Evolutionary conservation across 1,140 invertebrate species (phyloP).

Genomic region (Camponotus floridanus): DNA sequence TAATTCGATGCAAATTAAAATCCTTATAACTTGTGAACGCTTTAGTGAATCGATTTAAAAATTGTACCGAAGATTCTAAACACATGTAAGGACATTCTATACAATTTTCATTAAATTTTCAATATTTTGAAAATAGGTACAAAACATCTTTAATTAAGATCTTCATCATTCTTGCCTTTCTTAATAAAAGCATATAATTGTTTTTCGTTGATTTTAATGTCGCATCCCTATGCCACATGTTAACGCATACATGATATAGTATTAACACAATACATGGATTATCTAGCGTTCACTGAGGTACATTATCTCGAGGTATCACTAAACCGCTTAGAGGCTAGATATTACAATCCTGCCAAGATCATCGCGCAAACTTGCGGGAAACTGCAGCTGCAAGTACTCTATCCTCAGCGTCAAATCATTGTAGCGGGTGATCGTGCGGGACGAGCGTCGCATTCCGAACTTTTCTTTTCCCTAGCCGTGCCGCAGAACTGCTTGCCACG

Average conservation of each 20-base stretch:
- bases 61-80: too few relatives aligned
- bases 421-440: slow-evolving; percentile 39
- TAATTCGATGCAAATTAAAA: too few relatives aligned
- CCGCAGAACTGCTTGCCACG: slow-evolving; percentile 31
- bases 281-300: slow-evolving; percentile 62
- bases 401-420: slow-evolving; percentile 57
- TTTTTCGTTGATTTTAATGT: not conserved
- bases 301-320: slow-evolving; percentile 57
- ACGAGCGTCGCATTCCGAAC: slow-evolving; percentile 38
- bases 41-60: too few relatives aligned
- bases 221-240: not conserved
- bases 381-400: slow-evolving; percentile 62
- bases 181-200: not conserved
- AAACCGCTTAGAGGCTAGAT: slow-evolving; percentile 71
- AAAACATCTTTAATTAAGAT: too few relatives aligned
- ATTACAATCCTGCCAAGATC: slow-evolving; percentile 73
- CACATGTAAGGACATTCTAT: too few relatives aligned
- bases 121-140: too few relatives aligned
- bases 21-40: too few relatives aligned
- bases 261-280: slow-evolving; percentile 68
- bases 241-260: slow-evolving; percentile 48
- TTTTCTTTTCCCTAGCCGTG: slow-evolving; percentile 34
- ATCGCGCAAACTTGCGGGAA: slow-evolving; percentile 73
- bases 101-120: too few relatives aligned
- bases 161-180: too few relatives aligned